phyloP scores from a whole-genome alignment of 2,888 invertebrate species.

The Caenorhabditis japonica region DNA sequence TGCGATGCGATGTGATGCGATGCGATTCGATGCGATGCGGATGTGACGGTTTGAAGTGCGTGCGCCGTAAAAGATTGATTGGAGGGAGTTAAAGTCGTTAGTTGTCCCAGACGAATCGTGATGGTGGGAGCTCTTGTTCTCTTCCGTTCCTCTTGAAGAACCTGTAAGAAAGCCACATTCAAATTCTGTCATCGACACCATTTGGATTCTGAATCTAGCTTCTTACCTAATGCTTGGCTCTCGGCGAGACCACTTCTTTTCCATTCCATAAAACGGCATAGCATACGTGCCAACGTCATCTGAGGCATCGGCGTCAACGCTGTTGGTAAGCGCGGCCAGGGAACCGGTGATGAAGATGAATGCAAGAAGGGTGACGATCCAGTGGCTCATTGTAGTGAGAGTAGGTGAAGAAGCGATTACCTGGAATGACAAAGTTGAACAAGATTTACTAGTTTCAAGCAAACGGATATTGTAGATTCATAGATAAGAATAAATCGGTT shows the following conservation, averaged over 20 bases:
- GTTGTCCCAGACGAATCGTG: constrained; percentile 40
- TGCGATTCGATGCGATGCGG: no score
- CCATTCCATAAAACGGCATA: constrained; percentile 53
- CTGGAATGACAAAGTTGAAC: constrained; percentile 8
- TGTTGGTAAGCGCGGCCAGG: constrained; percentile 29
- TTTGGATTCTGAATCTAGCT: not conserved
- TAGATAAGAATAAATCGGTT: no score
- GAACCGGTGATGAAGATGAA: constrained; percentile 38
- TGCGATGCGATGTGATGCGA: no score
- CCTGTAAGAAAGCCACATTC: constrained; percentile 17
- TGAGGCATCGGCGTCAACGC: constrained; percentile 21
- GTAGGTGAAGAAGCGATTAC: constrained; percentile 32
- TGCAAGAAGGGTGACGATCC: constrained; percentile 43
- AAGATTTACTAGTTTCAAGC: no score
- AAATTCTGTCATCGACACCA: not conserved
- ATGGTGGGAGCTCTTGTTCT: constrained; percentile 24
- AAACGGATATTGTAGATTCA: no score
- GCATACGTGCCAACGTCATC: constrained; percentile 31
- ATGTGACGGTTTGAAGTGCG: constrained; percentile 7
- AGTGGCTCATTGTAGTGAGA: constrained; percentile 47
- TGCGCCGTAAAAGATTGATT: not conserved
- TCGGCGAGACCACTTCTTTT: constrained; percentile 56
- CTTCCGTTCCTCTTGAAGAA: constrained; percentile 51
- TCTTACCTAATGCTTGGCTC: constrained; percentile 54
- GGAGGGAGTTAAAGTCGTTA: constrained; percentile 2